Percentiles rank a stretch among this genome's conserved stretches.
phyloP scores from a whole-genome alignment of 2,888 invertebrate species.

The Phlogophora meticulosa region DNA sequence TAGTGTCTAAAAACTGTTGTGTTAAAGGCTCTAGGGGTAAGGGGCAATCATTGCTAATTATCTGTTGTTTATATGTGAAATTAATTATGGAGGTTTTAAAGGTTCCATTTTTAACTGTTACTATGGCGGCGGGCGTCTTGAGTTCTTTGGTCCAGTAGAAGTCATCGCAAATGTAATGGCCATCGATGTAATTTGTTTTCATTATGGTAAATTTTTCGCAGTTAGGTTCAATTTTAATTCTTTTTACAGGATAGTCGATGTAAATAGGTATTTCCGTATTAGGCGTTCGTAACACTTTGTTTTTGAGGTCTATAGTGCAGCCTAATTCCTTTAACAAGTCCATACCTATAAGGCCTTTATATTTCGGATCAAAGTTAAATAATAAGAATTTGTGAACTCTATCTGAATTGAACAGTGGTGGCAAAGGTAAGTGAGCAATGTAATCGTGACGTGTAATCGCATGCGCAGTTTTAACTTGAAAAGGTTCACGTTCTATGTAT shows the following conservation, averaged over 20 bases:
- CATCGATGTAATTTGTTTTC: too few relatives aligned
- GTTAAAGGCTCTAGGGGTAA: slow-evolving; percentile 1
- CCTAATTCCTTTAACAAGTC: background rate
- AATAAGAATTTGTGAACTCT: background rate
- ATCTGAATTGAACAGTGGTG: background rate
- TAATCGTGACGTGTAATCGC: background rate
- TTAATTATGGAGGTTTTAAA: background rate
- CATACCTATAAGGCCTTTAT: background rate
- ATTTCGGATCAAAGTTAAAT: background rate
- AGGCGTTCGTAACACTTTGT: too few relatives aligned
- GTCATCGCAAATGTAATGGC: too few relatives aligned
- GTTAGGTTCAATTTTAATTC: too few relatives aligned
- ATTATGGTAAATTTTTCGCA: too few relatives aligned
- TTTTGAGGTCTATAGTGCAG: background rate
- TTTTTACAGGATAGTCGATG: too few relatives aligned
- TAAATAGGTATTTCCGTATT: too few relatives aligned
- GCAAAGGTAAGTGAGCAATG: background rate
- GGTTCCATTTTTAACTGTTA: background rate
- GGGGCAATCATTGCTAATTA: background rate
- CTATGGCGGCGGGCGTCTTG: background rate
- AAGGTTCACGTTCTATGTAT: background rate
- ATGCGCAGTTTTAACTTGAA: slow-evolving; percentile 3
- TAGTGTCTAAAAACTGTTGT: too few relatives aligned
- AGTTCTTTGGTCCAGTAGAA: too few relatives aligned
- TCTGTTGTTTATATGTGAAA: background rate